Evolutionary conservation across 2,797 vertebrate genomes (phyloP), one percentile per base, ranked within the genome.

Genomic region (Sebastes matsubarae): DNA sequence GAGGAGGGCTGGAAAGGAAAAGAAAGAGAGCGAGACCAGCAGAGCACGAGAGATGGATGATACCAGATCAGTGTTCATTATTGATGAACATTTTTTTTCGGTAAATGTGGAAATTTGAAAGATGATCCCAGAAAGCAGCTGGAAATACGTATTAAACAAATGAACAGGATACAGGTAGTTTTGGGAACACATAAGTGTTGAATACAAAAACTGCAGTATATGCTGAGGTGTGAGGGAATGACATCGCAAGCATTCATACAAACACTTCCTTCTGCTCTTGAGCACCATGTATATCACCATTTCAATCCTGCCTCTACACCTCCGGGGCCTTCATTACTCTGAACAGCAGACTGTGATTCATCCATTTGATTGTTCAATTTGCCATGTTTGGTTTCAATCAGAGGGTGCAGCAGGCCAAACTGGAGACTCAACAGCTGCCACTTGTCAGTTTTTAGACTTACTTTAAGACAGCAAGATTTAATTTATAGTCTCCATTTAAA

Each of bases 21-120:
- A 61, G 59, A 68, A 50, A 24, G 52, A 64, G 75, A 59, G 75
- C 8, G n/a, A 79, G 34, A 63, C 24, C 46, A 68, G n/a, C 25
- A 10, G 29, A 64, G 54, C 25, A 4, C 13, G 68, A 68, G 38
- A 77, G 59, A 75, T 55, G 5, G 14, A 83, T 80, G 50, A 68
- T 30, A 66, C 2, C 3, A 63, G 29, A 72, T 20, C 25, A 60
- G 1, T 24, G 42, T 66, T 32, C 52, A 46, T 72, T 65, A 68
- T 54, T 63, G 7, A 52, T 20, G 29, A 8, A 24, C 3, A 22
- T 36, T 29, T 38, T 65, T 42, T 52, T 68, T 59, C 13, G 30
- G 5, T 59, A 36, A 54, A 63, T 22, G 13, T 60, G 14, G 11
- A 65, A 22, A 52, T 70, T 27, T 14, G 4, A 58, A 36, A 72